Conservation (phyloP, 2,113 vertebrate genomes). For the Muntiacus muntjak region DNA sequence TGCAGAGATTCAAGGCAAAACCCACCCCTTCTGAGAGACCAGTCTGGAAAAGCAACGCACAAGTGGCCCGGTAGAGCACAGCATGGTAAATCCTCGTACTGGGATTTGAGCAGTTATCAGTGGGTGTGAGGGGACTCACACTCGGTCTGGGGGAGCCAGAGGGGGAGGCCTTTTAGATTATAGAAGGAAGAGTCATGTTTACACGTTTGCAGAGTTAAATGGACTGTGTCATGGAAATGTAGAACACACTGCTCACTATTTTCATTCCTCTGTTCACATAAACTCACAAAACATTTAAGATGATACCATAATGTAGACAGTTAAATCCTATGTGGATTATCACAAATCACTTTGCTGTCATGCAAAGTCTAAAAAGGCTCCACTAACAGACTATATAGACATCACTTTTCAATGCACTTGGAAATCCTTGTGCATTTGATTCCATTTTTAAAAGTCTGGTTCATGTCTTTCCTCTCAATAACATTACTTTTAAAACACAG, state of each 20-base stretch:
- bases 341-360: neutral
- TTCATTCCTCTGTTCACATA: neutral
- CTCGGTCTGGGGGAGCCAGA: neutral
- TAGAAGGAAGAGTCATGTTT: neutral
- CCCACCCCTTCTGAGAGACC: neutral
- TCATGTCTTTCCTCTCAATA: neutral
- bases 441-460: slow-evolving; percentile 23
- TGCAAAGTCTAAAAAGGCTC: neutral
- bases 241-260: neutral
- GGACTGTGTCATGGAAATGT: neutral
- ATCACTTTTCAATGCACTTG: neutral
- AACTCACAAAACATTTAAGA: neutral
- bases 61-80: too few relatives aligned
- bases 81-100: neutral
- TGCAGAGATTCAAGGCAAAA: neutral
- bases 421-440: neutral
- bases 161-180: neutral
- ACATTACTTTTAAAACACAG: neutral
- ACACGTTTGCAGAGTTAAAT: neutral
- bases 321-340: neutral
- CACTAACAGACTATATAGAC: neutral
- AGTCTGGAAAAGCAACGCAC: neutral
- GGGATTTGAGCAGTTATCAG: neutral
- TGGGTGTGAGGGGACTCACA: neutral
- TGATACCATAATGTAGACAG: neutral